A percentile compares a stretch with the other conserved stretches of the same genome.
Conservation (phyloP, 2,113 vertebrate species). For the Hemicordylus capensis region DNA sequence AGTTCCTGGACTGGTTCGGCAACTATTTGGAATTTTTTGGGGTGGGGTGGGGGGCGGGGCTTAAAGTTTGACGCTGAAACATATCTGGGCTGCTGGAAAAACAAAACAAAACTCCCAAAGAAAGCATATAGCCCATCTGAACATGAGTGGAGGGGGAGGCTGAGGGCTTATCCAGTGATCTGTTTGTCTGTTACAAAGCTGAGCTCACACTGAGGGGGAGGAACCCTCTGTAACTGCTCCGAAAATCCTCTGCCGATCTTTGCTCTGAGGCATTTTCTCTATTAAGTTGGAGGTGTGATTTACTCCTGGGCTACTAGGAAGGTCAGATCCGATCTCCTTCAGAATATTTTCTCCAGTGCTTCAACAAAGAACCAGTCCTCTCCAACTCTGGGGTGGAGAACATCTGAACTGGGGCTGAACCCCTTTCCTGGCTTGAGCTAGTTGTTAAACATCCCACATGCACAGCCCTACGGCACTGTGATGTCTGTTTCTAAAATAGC, state of each 20-base stretch:
- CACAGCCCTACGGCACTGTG: background rate
- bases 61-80: no score
- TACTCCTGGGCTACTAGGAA: background rate
- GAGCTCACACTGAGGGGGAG: background rate
- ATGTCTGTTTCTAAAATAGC: constrained; percentile 37
- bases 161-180: background rate
- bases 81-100: no score
- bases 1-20: background rate
- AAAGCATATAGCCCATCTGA: no score
- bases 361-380: background rate
- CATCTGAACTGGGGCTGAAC: constrained; percentile 28
- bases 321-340: background rate
- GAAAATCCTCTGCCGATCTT: background rate
- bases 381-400: background rate
- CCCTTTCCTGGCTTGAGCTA: background rate
- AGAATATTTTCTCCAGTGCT: background rate
- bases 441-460: constrained; percentile 26
- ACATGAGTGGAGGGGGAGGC: background rate
- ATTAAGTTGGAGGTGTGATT: background rate
- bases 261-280: background rate
- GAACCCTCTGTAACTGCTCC: background rate
- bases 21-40: background rate
- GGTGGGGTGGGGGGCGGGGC: background rate
- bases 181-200: background rate
- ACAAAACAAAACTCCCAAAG: no score